These are phyloP conservation scores for Anthopleura sola DNA, from an alignment of 64 coral and sea anemone genomes.

Conservation along the genomic window DNA sequence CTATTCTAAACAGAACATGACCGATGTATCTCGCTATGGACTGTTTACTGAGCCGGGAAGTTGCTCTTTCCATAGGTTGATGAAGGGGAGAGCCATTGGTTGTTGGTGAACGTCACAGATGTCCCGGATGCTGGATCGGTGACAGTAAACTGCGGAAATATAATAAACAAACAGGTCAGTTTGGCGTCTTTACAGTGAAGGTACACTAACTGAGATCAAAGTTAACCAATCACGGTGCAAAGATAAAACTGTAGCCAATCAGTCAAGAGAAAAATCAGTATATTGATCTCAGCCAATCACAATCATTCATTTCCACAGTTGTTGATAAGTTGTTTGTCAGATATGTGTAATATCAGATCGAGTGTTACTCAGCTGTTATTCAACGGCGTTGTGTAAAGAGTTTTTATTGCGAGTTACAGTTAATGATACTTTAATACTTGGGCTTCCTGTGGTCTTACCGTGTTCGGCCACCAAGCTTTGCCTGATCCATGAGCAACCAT, in stretches of 20 bases:
- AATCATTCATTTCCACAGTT: too few species aligned
- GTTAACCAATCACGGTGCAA: too few species aligned
- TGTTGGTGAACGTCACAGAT: neutral
- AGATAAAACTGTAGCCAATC: too few species aligned
- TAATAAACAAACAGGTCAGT: neutral
- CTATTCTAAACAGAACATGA: too few species aligned
- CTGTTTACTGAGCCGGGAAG: neutral
- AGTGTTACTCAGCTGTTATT: too few species aligned
- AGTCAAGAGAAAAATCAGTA: too few species aligned
- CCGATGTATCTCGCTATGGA: too few species aligned
- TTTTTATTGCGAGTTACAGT: neutral
- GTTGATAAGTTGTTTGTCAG: too few species aligned
- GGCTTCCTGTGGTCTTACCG: neutral
- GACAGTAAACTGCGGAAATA: neutral
- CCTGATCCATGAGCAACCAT: slow-evolving; percentile 1
- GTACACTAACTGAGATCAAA: too few species aligned
- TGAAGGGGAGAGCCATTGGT: neutral
- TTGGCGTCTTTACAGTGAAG: neutral
- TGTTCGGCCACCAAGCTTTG: neutral
- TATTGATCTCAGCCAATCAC: too few species aligned
- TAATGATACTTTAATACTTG: neutral
- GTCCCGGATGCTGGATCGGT: neutral
- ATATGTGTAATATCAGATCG: too few species aligned
- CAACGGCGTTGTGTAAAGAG: neutral
- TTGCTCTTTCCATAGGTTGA: neutral